Percentiles rank a stretch among this genome's conserved stretches.
phyloP scores from a whole-genome alignment of 92 coral and sea anemone species.

The Nematostella vectensis region DNA sequence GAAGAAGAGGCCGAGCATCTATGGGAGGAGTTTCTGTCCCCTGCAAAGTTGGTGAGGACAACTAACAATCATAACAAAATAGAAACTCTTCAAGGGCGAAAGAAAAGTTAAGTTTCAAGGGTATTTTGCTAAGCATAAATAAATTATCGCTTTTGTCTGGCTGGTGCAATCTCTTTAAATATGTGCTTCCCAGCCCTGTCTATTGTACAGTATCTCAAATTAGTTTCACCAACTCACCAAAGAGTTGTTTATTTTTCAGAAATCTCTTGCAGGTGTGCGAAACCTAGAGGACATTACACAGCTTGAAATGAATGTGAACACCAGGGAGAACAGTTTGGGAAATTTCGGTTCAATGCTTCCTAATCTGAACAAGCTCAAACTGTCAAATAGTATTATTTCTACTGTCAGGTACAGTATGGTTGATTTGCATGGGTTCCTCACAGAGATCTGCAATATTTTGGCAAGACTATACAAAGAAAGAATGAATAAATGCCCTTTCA shows the following conservation, averaged over 20 bases:
- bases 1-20: slow-evolving; percentile 84
- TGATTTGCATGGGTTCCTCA: background rate
- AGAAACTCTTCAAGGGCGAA: too few species aligned
- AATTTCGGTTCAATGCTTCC: slow-evolving; percentile 91
- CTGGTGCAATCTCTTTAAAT: too few species aligned
- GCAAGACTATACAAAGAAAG: too few species aligned
- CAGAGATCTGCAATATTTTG: too few species aligned
- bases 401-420: slow-evolving; percentile 58
- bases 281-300: slow-evolving; percentile 64
- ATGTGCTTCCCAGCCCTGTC: too few species aligned
- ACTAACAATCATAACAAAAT: too few species aligned
- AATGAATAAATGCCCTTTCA: too few species aligned
- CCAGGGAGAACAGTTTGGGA: slow-evolving; percentile 90
- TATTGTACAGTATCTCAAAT: too few species aligned
- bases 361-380: slow-evolving; percentile 61
- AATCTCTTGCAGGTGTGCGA: slow-evolving; percentile 60
- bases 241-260: too few species aligned
- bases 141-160: too few species aligned
- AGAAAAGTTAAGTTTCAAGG: too few species aligned
- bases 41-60: slow-evolving; percentile 73
- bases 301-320: slow-evolving; percentile 92
- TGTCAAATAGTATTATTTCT: slow-evolving; percentile 71
- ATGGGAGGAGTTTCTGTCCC: slow-evolving; percentile 88
- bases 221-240: too few species aligned
- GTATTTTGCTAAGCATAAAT: background rate